phyloP scores from a whole-genome alignment of 2,888 invertebrate species.

The Quadroppia sp. region DNA sequence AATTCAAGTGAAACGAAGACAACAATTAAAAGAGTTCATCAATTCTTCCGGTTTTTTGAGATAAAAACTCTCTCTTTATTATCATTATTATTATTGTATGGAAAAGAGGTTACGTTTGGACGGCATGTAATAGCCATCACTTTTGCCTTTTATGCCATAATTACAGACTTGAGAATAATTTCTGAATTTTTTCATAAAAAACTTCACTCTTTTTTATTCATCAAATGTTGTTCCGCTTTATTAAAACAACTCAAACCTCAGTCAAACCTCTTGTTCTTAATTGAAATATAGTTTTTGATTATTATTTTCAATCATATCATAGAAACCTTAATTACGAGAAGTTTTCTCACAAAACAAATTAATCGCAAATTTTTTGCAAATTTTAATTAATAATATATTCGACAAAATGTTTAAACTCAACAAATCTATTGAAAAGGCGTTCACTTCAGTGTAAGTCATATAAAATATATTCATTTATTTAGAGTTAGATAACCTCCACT shows the following conservation, averaged over 20 bases:
- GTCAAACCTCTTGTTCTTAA: background rate
- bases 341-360: background rate
- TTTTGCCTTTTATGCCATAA: background rate
- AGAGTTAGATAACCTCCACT: conserved; percentile 19
- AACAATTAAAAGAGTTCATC: conserved; percentile 1
- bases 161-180: conserved; percentile 1
- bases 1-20: conserved; percentile 10
- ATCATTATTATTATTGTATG: background rate
- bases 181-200: background rate
- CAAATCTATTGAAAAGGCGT: conserved; percentile 22
- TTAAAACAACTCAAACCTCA: background rate
- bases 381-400: background rate
- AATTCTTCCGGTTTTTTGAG: background rate
- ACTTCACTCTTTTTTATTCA: background rate
- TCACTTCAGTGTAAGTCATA: conserved; percentile 12
- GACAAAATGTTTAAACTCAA: conserved; percentile 13
- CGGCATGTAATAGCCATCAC: conserved; percentile 8
- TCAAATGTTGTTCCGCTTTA: conserved; percentile 11
- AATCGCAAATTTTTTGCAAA: background rate
- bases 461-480: background rate
- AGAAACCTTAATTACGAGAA: background rate
- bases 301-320: background rate
- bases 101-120: conserved; percentile 17
- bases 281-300: conserved; percentile 25
- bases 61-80: background rate